Evolutionary conservation across 1,140 invertebrate genomes (phyloP).

Genomic region (Drosophila arizonae): DNA sequence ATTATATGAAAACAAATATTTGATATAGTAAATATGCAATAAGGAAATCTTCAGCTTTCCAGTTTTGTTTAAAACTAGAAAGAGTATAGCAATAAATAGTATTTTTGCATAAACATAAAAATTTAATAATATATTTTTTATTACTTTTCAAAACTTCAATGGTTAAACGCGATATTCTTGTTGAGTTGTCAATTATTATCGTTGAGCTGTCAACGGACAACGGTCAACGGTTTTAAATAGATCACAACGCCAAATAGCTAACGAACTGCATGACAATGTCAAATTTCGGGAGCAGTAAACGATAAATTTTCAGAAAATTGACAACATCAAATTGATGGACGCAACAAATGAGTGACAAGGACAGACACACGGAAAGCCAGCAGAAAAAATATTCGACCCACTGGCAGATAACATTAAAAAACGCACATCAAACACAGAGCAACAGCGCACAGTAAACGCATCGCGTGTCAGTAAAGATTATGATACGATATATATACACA

Average conservation of each 20-base stretch:
- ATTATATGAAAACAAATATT: no score
- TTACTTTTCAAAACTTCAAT: no score
- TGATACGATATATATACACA: conserved; percentile 65
- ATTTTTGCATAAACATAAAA: not conserved
- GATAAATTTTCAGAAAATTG: conserved; percentile 80
- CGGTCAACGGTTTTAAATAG: conserved; percentile 61
- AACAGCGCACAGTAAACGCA: conserved; percentile 38
- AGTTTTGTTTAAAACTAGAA: no score
- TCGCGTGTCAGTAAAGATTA: conserved; percentile 78
- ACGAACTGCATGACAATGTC: conserved; percentile 80
- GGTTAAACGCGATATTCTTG: no score
- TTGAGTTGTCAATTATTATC: no score
- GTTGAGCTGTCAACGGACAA: not conserved
- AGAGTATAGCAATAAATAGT: no score
- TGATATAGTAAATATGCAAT: no score
- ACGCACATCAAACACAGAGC: conserved; percentile 7
- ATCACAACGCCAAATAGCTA: conserved; percentile 60
- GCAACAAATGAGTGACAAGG: conserved; percentile 60
- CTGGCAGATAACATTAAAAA: conserved; percentile 64
- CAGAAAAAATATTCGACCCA: conserved; percentile 21
- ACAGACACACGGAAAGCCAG: conserved; percentile 22
- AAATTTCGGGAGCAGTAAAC: conserved; percentile 72
- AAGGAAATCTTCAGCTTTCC: no score
- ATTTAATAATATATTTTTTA: not conserved
- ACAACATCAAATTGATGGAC: conserved; percentile 78